Base-by-base conservation (phyloP, 2,113 vertebrate species). In the Hippocampus mohnikei region DNA sequence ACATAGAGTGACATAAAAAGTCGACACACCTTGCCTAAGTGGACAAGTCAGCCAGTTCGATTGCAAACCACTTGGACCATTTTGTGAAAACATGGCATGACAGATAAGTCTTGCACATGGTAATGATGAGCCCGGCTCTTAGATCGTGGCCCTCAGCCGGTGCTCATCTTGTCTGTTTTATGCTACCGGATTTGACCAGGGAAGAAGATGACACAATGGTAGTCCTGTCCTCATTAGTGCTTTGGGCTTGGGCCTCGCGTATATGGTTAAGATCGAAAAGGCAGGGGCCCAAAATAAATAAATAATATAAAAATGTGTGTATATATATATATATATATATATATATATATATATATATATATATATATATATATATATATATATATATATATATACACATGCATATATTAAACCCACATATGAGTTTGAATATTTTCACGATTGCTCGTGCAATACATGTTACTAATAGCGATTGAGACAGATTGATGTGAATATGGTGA, bases 111-210 rank as follows among this genome's bases (percentile, higher is more conserved):
- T 50, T 73, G 61, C 48, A 71, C 40, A 25, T 81, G 58, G 78
- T 91, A 90, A 88, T 90, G 86, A 91, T 84, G 84, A 85, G 87
- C 76, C 83, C 83, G 88, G 81, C 84, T 64, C 70, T 46, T 70
- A 75, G 77, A 79, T 90, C 40, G 78, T 76, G 71, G 60, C 79
- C 77, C 71, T 60, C 66, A 37, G 81, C 46, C 46, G 15, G 67
- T 70, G 55, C 67, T 78, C 76, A 67, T 79, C 80, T 84, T 84
- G 81, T 85, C 87, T 69, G 71, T 37, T 37, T 84, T 80, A 80
- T 77, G 77, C 81, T 3, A 23, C 64, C 3, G 77, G 87, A 81
- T 75, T 25, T 67, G 71, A 75, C 77, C 48, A 27, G 23, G 70
- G 50, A 41, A 84, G 81, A 79, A 84, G 82, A 79, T 53, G 60